These are phyloP conservation scores for Muraenolepis orangiensis DNA, from an alignment of 2,797 vertebrate species.

Conservation along the genomic window DNA sequence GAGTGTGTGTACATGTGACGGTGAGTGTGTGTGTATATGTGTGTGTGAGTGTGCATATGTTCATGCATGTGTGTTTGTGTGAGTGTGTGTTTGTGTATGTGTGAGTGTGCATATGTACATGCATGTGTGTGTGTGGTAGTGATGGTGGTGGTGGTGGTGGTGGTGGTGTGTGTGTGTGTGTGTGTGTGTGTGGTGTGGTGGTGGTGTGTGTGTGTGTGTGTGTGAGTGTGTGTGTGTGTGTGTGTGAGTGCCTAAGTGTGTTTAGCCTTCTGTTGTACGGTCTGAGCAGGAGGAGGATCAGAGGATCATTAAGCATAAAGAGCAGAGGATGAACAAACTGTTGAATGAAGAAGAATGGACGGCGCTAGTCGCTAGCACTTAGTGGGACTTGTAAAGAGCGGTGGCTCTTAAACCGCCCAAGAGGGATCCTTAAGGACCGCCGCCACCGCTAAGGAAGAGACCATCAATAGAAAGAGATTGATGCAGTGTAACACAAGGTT, in stretches of 20 bases:
- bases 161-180: conserved; percentile 18
- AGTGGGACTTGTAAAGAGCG: conserved; percentile 22
- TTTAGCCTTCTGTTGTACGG: conserved; percentile 37
- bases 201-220: conserved; percentile 22
- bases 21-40: no score
- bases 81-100: conserved; percentile 33
- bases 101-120: background rate
- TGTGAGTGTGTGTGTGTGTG: conserved; percentile 1
- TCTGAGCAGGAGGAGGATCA: conserved; percentile 28
- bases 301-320: conserved; percentile 38
- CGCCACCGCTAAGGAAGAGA: background rate
- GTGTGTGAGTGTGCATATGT: no score
- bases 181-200: conserved; percentile 10
- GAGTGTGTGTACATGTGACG: no score
- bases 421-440: conserved; percentile 19
- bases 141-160: conserved; percentile 29
- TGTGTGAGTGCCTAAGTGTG: background rate
- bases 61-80: no score
- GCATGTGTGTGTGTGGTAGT: conserved; percentile 29
- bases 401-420: conserved; percentile 19
- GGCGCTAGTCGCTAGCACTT: conserved; percentile 20
- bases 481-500: conserved; percentile 4
- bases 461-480: conserved; percentile 13
- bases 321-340: background rate
- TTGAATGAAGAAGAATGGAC: conserved; percentile 29